Evolutionary conservation across 1,140 invertebrate genomes (phyloP), one percentile per base, ranked within the genome.

Genomic region (Temnothorax curvispinosus): DNA sequence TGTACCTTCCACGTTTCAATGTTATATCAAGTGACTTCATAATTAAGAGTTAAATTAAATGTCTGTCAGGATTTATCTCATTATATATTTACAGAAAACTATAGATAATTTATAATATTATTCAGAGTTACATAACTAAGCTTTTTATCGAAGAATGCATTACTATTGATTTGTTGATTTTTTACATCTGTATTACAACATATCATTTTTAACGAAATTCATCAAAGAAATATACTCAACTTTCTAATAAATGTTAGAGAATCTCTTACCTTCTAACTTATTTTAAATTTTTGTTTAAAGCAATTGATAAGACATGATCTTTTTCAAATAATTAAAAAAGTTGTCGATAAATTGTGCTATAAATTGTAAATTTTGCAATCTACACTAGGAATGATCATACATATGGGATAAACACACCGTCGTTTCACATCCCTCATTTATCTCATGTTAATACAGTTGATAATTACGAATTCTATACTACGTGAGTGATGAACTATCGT

Each of bases 401-500:
- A 64, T 27, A n/a, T 4, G 65, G 18, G n/a, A 44, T 56, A 72
- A 82, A 56, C 35, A 58, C 6, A 58, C 6, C 21, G 44, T 15
- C n/a, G 35, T 72, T 41, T 15, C 50, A 50, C 47, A 27, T 81
- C 32, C 18, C 13, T 58, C 67, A 82, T 82, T 74, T 38, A 74
- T 74, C 67, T 74, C 27, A 7, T 8, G 11, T 74, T 72, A 72
- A 82, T 74, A 52, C 67, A 72, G 52, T 58, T 58, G 50, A 74
- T 82, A 82, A 82, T 74, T 82, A 74, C 11, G 60, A 74, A 82
- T 60, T 82, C 80, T 74, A 27, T 27, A 41, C 38, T 32, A 11
- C 3, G 8, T 60, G 80, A 82, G 27, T 74, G 80, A 82, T 74
- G 80, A 60, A 72, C 67, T n/a, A n/a, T 72, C 67, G 67, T 74